These are phyloP conservation scores for Scomber scombrus DNA, from an alignment of 2,113 vertebrate species.

Conservation along the genomic window DNA sequence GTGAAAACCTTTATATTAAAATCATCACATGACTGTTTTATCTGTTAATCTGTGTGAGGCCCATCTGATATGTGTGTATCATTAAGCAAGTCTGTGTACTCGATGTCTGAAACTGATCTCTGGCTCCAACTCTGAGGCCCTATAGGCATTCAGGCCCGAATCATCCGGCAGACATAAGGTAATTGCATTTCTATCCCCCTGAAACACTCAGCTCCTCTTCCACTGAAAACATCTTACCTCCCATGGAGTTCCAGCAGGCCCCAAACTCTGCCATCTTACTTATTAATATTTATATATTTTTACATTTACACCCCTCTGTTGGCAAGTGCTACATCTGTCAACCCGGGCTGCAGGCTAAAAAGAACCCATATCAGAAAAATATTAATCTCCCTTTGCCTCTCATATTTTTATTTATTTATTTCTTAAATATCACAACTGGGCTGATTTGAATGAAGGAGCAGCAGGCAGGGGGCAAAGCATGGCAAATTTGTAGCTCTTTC, in stretches of 20 bases:
- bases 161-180: constrained; percentile 74
- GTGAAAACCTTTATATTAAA: constrained; percentile 37
- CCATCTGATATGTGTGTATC: constrained; percentile 42
- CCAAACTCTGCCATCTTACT: constrained; percentile 63
- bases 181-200: constrained; percentile 85
- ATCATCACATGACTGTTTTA: constrained; percentile 19
- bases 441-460: constrained; percentile 58
- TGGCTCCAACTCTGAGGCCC: constrained; percentile 57
- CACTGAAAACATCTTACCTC: constrained; percentile 75
- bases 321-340: constrained; percentile 80
- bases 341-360: constrained; percentile 80
- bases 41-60: constrained; percentile 36
- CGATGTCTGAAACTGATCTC: constrained; percentile 55
- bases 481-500: constrained; percentile 53
- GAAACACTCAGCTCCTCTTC: constrained; percentile 62
- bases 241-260: constrained; percentile 68
- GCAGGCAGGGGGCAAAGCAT: constrained; percentile 48
- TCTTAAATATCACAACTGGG: constrained; percentile 57
- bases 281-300: constrained; percentile 83
- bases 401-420: constrained; percentile 58
- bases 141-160: constrained; percentile 55
- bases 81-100: constrained; percentile 54
- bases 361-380: constrained; percentile 76
- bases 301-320: constrained; percentile 75
- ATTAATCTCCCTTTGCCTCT: constrained; percentile 68